These are phyloP conservation scores for Diloba caeruleocephala DNA, from an alignment of 2,888 invertebrate species.

Conservation along the genomic window DNA sequence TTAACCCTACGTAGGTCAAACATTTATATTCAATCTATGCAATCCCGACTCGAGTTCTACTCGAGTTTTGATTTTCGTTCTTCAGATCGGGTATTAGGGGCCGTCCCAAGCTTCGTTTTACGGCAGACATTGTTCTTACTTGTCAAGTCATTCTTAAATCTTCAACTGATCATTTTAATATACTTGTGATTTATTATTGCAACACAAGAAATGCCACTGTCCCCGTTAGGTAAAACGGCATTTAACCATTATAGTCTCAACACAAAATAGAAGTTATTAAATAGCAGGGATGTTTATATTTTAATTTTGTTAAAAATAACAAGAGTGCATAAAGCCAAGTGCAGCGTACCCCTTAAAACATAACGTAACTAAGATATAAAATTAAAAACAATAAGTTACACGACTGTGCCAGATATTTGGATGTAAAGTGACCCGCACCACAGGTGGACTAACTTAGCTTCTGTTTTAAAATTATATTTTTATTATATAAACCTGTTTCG, in stretches of 20 bases:
- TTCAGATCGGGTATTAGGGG: too few species aligned
- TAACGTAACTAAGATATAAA: constrained; percentile 37
- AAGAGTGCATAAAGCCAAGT: constrained; percentile 17
- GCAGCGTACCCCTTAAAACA: constrained; percentile 26
- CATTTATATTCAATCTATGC: too few species aligned
- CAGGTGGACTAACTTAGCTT: constrained; percentile 5
- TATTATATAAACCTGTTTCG: constrained; percentile 2
- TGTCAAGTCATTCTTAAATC: background rate
- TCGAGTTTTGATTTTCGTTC: too few species aligned
- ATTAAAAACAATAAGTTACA: constrained; percentile 47
- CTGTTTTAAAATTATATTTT: constrained; percentile 7
- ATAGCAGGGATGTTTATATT: background rate
- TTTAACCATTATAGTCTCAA: too few species aligned
- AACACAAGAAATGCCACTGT: too few species aligned
- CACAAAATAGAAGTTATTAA: too few species aligned
- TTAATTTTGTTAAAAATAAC: constrained; percentile 27
- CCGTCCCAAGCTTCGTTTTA: too few species aligned
- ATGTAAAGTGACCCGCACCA: constrained; percentile 12
- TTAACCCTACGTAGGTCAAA: too few species aligned
- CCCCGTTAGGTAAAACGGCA: too few species aligned
- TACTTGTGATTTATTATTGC: background rate
- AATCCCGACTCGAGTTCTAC: too few species aligned
- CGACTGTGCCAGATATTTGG: constrained; percentile 31
- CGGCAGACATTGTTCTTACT: too few species aligned
- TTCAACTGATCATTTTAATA: background rate